phyloP scores from a whole-genome alignment of 2,113 vertebrate genomes.

The Cephalopholis sonnerati region DNA sequence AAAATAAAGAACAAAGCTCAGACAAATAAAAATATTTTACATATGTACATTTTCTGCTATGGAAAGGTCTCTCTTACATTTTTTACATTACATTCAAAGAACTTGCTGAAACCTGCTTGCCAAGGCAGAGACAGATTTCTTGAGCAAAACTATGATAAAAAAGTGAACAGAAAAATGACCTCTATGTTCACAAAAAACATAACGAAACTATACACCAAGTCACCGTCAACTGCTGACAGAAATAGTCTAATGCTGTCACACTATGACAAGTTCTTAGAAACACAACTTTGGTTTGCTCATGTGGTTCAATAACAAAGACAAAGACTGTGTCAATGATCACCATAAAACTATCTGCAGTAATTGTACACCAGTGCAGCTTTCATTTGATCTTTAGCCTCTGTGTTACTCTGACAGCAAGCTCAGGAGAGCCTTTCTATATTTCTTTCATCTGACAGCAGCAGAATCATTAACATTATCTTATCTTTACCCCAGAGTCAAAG shows the following conservation, averaged over 20 bases:
- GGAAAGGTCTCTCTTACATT: not conserved
- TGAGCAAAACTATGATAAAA: not conserved
- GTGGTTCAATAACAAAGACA: not conserved
- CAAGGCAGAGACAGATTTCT: not conserved
- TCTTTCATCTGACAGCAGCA: not conserved
- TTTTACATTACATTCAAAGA: slow-evolving; percentile 3
- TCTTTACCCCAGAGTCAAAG: slow-evolving; percentile 8
- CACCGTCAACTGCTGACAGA: not conserved
- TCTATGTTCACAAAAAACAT: not conserved
- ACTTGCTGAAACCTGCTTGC: not conserved
- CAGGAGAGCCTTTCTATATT: slow-evolving; percentile 4
- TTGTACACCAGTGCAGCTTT: not conserved
- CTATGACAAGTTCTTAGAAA: not conserved
- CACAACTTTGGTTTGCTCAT: not conserved
- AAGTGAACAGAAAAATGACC: not conserved
- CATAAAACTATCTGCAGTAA: not conserved
- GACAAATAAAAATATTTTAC: not conserved
- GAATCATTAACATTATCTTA: not conserved
- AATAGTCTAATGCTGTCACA: not conserved
- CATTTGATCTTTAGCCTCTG: not conserved
- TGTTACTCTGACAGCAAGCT: not conserved
- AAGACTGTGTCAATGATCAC: not conserved
- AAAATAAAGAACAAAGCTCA: not conserved
- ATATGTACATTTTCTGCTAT: not conserved
- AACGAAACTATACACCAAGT: not conserved